Evolutionary conservation across 2,113 vertebrate species (phyloP).

Genomic region (Cephalopterus ornatus): DNA sequence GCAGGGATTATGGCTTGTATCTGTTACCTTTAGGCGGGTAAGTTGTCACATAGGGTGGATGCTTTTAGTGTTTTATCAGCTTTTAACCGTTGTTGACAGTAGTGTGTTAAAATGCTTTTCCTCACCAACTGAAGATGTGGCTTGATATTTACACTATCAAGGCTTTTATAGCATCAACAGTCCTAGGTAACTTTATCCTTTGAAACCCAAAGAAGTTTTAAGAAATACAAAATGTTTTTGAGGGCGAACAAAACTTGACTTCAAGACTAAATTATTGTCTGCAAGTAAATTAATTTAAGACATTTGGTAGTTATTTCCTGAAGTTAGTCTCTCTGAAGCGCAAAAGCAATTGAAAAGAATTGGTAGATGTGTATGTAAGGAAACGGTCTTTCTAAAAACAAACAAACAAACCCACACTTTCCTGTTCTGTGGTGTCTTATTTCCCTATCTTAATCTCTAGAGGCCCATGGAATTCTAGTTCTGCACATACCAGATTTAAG

Average conservation of each 20-base stretch:
- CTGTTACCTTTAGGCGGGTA: not conserved
- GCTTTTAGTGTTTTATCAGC: not conserved
- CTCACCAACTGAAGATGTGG: not conserved
- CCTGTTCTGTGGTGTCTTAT: slow-evolving; percentile 7
- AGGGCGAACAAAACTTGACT: not conserved
- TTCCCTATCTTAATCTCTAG: not conserved
- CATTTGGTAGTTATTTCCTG: slow-evolving; percentile 45
- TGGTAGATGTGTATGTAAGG: not conserved
- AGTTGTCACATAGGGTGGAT: not conserved
- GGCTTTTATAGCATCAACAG: not conserved
- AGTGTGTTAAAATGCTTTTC: not conserved
- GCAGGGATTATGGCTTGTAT: not conserved
- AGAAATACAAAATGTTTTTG: not conserved
- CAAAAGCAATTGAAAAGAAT: slow-evolving; percentile 2
- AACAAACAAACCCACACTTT: slow-evolving; percentile 32
- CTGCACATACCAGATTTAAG: not conserved
- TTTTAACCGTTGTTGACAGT: not conserved
- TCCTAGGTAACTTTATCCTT: not conserved
- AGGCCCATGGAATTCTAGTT: not conserved
- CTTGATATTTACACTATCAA: not conserved
- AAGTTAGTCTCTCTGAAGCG: not conserved
- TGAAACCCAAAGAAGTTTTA: not conserved
- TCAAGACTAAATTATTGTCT: not conserved
- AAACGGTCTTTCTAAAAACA: slow-evolving; percentile 9
- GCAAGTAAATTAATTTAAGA: not conserved